phyloP scores from a whole-genome alignment of 1,140 invertebrate genomes.

The Trachymyrmex cornetzi region DNA sequence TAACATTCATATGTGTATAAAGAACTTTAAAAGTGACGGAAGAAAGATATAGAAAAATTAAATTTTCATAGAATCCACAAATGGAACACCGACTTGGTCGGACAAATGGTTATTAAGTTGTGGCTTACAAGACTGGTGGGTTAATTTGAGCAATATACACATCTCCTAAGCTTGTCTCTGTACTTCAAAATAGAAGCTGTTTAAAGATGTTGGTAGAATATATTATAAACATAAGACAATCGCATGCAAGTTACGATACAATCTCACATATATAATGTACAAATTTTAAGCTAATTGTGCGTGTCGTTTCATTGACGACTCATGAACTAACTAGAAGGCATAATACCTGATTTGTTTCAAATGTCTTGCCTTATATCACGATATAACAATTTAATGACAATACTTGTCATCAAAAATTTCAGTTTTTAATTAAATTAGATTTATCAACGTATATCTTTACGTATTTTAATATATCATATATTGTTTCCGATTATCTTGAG shows the following conservation, averaged over 20 bases:
- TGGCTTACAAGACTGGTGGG: not conserved
- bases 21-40: not conserved
- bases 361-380: not conserved
- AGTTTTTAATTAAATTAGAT: conserved; percentile 23
- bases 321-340: conserved; percentile 9
- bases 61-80: not conserved
- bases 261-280: conserved; percentile 14
- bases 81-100: conserved; percentile 2
- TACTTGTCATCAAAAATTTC: conserved; percentile 20
- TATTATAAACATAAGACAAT: conserved; percentile 30
- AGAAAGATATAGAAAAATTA: conserved; percentile 18
- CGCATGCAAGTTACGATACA: conserved; percentile 35
- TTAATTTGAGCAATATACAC: conserved; percentile 56
- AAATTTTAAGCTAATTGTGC: conserved; percentile 46
- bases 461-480: conserved; percentile 6
- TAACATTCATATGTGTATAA: not conserved
- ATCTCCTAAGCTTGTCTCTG: conserved; percentile 8
- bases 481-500: not conserved
- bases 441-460: conserved; percentile 20
- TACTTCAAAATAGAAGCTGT: conserved; percentile 17
- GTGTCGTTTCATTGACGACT: not conserved
- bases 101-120: conserved; percentile 5
- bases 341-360: not conserved
- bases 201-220: not conserved
- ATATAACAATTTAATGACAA: conserved; percentile 23